Evolutionary conservation across 2,113 vertebrate species (phyloP).

Genomic region (Scophthalmus maximus): DNA sequence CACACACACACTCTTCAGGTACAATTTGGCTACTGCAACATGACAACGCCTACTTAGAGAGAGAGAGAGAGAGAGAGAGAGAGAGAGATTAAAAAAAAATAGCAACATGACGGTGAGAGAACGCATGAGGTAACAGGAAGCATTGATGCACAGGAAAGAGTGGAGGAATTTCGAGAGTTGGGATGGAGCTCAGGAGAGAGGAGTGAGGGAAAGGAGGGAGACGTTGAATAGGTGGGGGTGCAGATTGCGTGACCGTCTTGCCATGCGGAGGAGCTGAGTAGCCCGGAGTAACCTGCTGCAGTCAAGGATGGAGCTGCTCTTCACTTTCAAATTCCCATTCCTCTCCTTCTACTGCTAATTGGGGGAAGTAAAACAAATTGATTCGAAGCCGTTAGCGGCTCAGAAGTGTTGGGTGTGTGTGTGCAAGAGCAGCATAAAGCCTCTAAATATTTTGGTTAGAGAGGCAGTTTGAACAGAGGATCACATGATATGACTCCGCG

Average conservation of each 20-base stretch:
- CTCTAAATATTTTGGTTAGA: conserved; percentile 13
- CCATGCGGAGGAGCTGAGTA: conserved; percentile 26
- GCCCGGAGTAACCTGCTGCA: conserved; percentile 52
- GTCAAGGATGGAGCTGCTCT: conserved; percentile 13
- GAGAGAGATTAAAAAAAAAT: conserved; percentile 24
- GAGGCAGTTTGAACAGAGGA: conserved; percentile 2
- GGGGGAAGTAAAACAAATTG: conserved; percentile 34
- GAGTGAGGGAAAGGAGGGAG: conserved; percentile 15
- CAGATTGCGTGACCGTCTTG: conserved; percentile 24
- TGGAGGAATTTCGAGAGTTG: conserved; percentile 9
- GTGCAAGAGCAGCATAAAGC: background rate
- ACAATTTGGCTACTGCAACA: conserved; percentile 38
- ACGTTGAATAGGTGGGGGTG: conserved; percentile 13
- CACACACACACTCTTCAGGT: conserved; percentile 35
- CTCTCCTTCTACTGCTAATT: conserved; percentile 1
- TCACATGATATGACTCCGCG: background rate
- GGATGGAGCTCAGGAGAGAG: conserved; percentile 18
- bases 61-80: conserved; percentile 26
- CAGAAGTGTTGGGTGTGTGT: background rate
- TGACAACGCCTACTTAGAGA: conserved; percentile 34
- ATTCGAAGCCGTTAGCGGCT: conserved; percentile 17
- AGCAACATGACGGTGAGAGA: conserved; percentile 4
- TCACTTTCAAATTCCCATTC: conserved; percentile 15
- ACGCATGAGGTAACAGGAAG: conserved; percentile 26
- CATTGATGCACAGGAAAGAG: conserved; percentile 9